Base-by-base conservation (phyloP, 2,113 vertebrate genomes). In the Oenanthe melanoleuca region DNA sequence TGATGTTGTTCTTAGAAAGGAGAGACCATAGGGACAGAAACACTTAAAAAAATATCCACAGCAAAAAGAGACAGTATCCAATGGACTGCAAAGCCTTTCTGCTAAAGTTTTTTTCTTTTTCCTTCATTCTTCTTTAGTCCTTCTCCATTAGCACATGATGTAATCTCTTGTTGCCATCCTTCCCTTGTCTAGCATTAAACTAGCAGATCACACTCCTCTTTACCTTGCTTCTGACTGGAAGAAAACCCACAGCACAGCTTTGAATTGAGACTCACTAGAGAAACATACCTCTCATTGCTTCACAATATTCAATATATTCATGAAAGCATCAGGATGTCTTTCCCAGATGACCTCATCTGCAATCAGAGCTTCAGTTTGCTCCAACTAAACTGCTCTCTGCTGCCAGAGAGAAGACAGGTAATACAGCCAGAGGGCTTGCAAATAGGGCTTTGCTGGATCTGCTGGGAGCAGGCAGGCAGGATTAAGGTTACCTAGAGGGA, bases 1-100 rank as follows among this genome's bases (percentile, higher is more conserved):
- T 95, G 70, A 92, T 94, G 61, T 85, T 90, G 70, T 93, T 92
- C 92, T 91, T 92, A 87, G 78, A 94, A 93, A 93, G 73, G 63
- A 95, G 37, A 89, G 89, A 88, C 49, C 71, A 95, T 49, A 77
- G 85, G 79, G 20, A 24, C 59, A 89, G 66, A 73, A 96, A 61
- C 53, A 60, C 33, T 79, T 31, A 53, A 79, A 79, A 82, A 89
- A 85, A 85, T 72, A 89, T 14, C n/a, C 25, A 50, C 28, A 72
- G 44, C 7, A 42, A 67, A 91, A 92, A 75, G 45, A 52, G 19
- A 17, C 31, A 60, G 7, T 31, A 71, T 60, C 44, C 38, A 91
- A 21, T 42, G 37, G n/a, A 80, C 37, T 61, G 31, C 5, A 88
- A 89, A 74, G 7, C 4, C 11, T 73, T 90, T 49, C 40, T 87